Evolutionary conservation across 2,797 vertebrate species (phyloP), one percentile per base, ranked within the genome.

Genomic region (Gastrophryne carolinensis): DNA sequence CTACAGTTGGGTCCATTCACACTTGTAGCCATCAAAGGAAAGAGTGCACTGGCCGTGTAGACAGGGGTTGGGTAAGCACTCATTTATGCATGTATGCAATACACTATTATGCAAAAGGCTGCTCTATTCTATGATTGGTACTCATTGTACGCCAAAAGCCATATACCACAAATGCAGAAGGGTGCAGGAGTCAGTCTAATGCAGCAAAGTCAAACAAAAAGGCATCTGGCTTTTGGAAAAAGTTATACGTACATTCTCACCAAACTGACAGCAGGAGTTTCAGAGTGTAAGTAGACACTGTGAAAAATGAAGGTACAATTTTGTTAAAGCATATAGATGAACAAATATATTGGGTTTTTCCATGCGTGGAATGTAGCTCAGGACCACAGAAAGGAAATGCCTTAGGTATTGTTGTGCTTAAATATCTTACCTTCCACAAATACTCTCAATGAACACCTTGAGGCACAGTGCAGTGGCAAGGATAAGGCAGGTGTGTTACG

Each of bases 31-130:
- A 26, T 71, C 73, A 1, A 84, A 80, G 0, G 75, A 21, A 0
- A 89, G 84, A 0, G 87, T 92, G 84, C 95, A 97, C 90, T 94
- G 95, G 62, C 97, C 96, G 0, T 94, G 92, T 68, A 91, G 0
- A 34, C 96, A 98, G 50, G 95, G 96, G 17, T 81, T 79, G 1
- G 94, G 92, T 5, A 85, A 86, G 11, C 96, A 97, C 29, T 90
- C 87, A 1, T 95, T 70, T 0, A 73, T 54, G 76, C n/a, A n/a
- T n/a, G n/a, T n/a, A n/a, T n/a, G n/a, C n/a, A n/a, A n/a, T n/a
- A n/a, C n/a, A n/a, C n/a, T n/a, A n/a, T n/a, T n/a, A n/a, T n/a
- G n/a, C n/a, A n/a, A n/a, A n/a, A n/a, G n/a, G 32, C 32, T 34
- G 4, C 10, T 47, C 6, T 47, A 47, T 19, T 12, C 17, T 10